Evolutionary conservation across 2,888 invertebrate species (phyloP).

Genomic region (Endotricha flammealis): DNA sequence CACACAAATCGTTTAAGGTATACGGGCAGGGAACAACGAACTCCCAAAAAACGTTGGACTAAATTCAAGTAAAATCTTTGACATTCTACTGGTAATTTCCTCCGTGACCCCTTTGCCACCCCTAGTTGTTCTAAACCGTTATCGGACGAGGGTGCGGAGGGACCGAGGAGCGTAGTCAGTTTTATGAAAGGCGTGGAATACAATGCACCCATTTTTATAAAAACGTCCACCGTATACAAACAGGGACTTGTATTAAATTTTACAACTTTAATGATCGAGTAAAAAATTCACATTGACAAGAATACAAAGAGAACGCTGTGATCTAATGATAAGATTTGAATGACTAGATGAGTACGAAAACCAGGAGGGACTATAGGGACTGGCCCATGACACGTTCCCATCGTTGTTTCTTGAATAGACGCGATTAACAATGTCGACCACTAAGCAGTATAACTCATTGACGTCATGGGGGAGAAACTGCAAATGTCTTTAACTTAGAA

Average conservation of each 20-base stretch:
- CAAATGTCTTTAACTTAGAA: too few relatives aligned
- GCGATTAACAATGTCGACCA: too few relatives aligned
- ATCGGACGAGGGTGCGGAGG: constrained; percentile 6
- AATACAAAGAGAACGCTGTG: too few relatives aligned
- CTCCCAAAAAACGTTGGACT: background rate
- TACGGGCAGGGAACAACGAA: background rate
- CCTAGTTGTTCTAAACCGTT: constrained; percentile 3
- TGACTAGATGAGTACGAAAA: too few relatives aligned
- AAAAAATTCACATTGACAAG: too few relatives aligned
- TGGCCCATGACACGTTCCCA: too few relatives aligned
- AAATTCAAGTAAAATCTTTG: constrained; percentile 4
- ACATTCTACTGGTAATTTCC: background rate
- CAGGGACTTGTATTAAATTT: background rate
- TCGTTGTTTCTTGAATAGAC: too few relatives aligned
- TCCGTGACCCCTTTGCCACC: constrained; percentile 2
- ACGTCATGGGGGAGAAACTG: too few relatives aligned
- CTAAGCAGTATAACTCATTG: too few relatives aligned
- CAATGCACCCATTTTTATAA: constrained; percentile 1
- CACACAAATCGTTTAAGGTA: background rate
- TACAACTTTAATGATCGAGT: too few relatives aligned
- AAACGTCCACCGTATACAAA: background rate
- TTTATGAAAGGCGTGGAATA: background rate
- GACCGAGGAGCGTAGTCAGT: background rate
- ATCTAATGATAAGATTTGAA: too few relatives aligned
- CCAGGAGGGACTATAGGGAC: too few relatives aligned